Conservation (phyloP, 2,797 vertebrate species). For the Loris lydekkerianus region DNA sequence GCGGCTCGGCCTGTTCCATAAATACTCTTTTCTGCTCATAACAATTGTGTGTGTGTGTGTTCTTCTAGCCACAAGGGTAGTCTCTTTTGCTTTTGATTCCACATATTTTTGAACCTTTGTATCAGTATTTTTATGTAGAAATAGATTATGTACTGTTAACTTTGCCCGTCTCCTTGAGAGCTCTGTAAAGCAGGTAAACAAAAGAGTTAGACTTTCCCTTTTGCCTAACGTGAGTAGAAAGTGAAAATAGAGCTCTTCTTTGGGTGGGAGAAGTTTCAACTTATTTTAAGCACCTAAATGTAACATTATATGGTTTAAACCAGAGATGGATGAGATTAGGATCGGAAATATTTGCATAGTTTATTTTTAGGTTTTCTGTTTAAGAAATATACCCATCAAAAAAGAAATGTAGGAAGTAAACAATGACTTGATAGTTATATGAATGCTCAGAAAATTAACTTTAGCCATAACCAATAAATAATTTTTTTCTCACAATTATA, state of each 20-base stretch:
- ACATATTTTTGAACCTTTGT: not conserved
- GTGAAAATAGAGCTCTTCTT: slow-evolving; percentile 55
- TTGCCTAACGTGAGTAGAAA: slow-evolving; percentile 67
- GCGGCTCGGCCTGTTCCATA: not conserved
- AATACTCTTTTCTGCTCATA: slow-evolving; percentile 66
- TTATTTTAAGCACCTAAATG: not conserved
- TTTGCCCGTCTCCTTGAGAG: slow-evolving; percentile 61
- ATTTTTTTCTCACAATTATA: slow-evolving; percentile 61
- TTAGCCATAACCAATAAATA: not conserved
- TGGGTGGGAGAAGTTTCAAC: not conserved
- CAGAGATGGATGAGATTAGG: not conserved
- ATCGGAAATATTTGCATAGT: not conserved
- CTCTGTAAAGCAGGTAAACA: slow-evolving; percentile 64
- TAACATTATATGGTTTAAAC: not conserved
- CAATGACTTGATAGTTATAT: not conserved
- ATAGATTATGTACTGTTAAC: slow-evolving; percentile 65
- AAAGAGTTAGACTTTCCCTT: slow-evolving; percentile 67
- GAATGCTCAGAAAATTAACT: slow-evolving; percentile 35
- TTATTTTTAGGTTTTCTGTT: not conserved
- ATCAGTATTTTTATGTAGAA: slow-evolving; percentile 69
- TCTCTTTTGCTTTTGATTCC: slow-evolving; percentile 58
- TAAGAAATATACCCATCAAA: not conserved
- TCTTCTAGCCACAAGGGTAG: slow-evolving; percentile 25
- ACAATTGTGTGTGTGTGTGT: fast-evolving
- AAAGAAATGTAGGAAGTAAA: not conserved